Evolutionary conservation across 2,113 vertebrate species (phyloP).

Genomic region (Thalassarche chlororhynchos): DNA sequence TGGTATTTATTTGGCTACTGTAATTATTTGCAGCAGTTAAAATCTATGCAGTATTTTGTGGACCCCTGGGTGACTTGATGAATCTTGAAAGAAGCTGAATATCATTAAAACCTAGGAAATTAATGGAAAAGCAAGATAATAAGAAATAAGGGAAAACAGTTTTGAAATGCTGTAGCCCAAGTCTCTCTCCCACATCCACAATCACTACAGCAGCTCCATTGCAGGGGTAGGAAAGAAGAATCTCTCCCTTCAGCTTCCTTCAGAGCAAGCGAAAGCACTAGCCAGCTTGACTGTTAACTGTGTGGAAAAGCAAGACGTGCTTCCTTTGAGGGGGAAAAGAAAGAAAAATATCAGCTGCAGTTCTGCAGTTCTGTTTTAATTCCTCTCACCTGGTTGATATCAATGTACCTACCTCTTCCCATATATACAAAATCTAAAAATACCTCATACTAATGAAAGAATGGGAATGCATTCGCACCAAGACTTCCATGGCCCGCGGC

Average conservation of each 20-base stretch:
- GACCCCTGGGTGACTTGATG: neutral
- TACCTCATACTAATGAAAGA: neutral
- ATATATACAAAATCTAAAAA: neutral
- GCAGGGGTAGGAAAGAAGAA: neutral
- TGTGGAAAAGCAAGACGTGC: neutral
- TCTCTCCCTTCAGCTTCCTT: neutral
- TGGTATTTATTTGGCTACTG: neutral
- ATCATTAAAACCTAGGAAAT: neutral
- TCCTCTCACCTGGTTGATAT: neutral
- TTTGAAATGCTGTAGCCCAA: neutral
- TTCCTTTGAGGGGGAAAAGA: neutral
- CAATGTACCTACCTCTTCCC: neutral
- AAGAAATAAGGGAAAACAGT: neutral
- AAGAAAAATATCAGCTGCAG: neutral
- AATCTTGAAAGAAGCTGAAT: neutral
- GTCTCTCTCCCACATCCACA: neutral
- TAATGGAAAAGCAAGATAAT: neutral
- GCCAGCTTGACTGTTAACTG: neutral
- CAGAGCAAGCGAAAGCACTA: neutral
- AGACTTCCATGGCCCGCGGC: neutral
- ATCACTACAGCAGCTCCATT: neutral
- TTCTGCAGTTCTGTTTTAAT: neutral
- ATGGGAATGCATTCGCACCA: neutral
- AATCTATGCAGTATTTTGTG: neutral
- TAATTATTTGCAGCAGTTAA: neutral